Base-by-base conservation (phyloP, 1,140 invertebrate species). In the Sycophaga agraensis region DNA sequence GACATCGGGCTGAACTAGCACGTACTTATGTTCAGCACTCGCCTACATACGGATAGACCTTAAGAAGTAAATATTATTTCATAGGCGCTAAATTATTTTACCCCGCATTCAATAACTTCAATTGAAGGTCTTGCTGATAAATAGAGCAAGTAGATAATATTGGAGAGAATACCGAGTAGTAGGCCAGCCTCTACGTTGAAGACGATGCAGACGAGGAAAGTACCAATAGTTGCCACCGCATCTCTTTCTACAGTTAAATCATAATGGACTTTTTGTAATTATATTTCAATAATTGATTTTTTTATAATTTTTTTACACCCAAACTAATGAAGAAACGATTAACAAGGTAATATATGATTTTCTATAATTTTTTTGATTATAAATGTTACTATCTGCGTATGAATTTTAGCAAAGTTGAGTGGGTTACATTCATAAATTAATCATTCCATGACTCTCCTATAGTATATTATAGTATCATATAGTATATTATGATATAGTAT, bases 131-230 rank as follows among this genome's bases (percentile, higher is more conserved):
- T 73, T 0, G 82, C 77, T 55, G 81, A 80, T 4, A 78, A 63
- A 66, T 88, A 87, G 1, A 91, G 73, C 0, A 91, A 72, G 65
- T 87, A 84, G 1, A 84, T 58, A 8, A 89, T 67, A 49, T 85
- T 88, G 14, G 85, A 67, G 1, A 78, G 60, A 4, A 88, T 83
- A 5, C 89, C 89, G 54, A 86, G 74, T 8, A 90, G 69, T 45
- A 91, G 85, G 16, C 89, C 89, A 65, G 85, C 83, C 76, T 91
- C 87, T 0, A 90, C 79, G 11, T 86, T 85, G 22, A 86, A 73
- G 8, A 83, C 63, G 6, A 89, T 68, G 35, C 83, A 84, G 7
- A 83, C 68, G 2, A 84, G n/a, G 62, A 90, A 88, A 1, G 88
- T 88, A 0, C 82, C 64, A 28, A 82, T 66, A 35, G 83, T 79